phyloP scores from a whole-genome alignment of 2,113 vertebrate genomes.

The Columbina picui region DNA sequence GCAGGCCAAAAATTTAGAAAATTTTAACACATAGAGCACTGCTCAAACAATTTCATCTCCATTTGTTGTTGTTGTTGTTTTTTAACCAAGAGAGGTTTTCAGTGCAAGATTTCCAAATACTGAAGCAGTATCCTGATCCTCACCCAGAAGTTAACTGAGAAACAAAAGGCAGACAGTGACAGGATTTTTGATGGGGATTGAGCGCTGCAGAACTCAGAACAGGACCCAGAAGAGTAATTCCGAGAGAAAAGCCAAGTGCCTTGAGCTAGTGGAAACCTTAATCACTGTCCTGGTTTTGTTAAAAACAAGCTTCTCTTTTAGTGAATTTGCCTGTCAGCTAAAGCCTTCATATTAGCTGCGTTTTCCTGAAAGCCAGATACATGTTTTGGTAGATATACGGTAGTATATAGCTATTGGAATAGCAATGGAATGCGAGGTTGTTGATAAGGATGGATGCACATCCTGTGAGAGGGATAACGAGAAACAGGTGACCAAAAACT shows the following conservation, averaged over 20 bases:
- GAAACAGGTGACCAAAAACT: too few species aligned
- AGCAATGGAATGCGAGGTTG: too few species aligned
- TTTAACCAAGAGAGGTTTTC: not conserved
- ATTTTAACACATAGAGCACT: not conserved
- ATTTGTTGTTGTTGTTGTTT: not conserved
- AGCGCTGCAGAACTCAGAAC: not conserved
- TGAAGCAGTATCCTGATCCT: not conserved
- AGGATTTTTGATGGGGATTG: not conserved
- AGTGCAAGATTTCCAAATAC: not conserved
- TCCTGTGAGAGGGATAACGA: too few species aligned
- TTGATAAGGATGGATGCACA: too few species aligned
- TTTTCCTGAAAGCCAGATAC: too few species aligned
- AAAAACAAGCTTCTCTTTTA: too few species aligned
- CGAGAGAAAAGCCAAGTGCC: not conserved
- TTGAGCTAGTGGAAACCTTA: not conserved
- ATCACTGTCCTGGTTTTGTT: too few species aligned
- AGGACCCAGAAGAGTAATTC: not conserved
- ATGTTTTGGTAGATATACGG: too few species aligned
- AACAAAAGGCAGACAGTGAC: not conserved
- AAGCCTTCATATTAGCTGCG: too few species aligned
- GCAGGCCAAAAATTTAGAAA: not conserved
- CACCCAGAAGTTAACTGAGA: not conserved
- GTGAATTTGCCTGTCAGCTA: too few species aligned
- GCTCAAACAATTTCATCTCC: not conserved
- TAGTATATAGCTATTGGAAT: too few species aligned